A percentile compares a stretch with the other conserved stretches of the same genome.
phyloP scores from a whole-genome alignment of 2,113 vertebrate species.

The Mesoclemmys tuberculata region DNA sequence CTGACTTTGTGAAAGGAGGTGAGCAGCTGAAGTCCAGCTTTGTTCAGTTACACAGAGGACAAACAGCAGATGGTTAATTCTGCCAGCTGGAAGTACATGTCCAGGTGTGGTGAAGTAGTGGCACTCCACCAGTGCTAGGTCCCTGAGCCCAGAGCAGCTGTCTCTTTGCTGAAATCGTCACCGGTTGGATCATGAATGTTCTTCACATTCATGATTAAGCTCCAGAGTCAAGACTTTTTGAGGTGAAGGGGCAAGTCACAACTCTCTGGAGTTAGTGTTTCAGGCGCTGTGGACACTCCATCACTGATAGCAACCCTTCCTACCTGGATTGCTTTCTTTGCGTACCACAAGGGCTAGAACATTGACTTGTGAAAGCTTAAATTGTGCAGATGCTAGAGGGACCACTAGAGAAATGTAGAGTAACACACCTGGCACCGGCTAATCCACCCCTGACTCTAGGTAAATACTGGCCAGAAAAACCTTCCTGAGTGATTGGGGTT shows the following conservation, averaged over 20 bases:
- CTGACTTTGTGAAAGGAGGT: neutral
- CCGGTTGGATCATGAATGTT: neutral
- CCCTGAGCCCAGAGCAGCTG: neutral
- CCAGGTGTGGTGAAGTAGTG: neutral
- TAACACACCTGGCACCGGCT: constrained; percentile 15
- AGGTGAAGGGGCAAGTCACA: neutral
- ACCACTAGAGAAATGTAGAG: neutral
- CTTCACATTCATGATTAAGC: neutral
- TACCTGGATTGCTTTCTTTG: neutral
- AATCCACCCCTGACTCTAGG: neutral
- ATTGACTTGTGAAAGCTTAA: neutral
- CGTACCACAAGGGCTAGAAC: constrained; percentile 1
- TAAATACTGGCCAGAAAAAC: neutral
- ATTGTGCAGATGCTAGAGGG: neutral
- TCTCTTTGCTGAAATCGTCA: neutral
- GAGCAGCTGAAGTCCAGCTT: neutral
- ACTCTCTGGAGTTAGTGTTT: neutral
- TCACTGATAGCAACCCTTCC: neutral
- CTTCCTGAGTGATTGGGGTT: neutral
- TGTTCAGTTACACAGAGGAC: accelerated
- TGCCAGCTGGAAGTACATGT: neutral
- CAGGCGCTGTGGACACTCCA: neutral
- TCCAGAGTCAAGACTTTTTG: accelerated
- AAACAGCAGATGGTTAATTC: neutral
- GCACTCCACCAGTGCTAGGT: neutral